These are phyloP conservation scores for Karalla daura DNA, from an alignment of 2,797 vertebrate genomes.

Conservation along the genomic window DNA sequence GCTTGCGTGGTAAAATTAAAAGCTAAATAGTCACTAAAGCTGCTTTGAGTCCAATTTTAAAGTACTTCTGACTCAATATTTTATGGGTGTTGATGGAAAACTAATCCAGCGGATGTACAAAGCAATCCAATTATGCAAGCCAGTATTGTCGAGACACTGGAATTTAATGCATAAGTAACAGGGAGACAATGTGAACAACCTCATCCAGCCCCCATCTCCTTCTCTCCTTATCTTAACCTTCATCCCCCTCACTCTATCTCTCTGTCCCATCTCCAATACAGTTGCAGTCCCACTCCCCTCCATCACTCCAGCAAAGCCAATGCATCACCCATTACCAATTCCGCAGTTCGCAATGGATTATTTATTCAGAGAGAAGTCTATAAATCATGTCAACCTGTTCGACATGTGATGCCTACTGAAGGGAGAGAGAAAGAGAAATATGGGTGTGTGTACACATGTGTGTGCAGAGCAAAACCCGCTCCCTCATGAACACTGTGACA, in stretches of 20 bases:
- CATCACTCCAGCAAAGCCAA: slow-evolving; percentile 39
- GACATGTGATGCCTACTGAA: slow-evolving; percentile 33
- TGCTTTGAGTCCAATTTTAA: not conserved
- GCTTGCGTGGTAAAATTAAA: not conserved
- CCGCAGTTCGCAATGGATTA: slow-evolving; percentile 51
- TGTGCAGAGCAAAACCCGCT: slow-evolving; percentile 7
- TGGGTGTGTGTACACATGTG: slow-evolving; percentile 2
- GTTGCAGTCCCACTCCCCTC: slow-evolving; percentile 27
- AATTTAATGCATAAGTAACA: slow-evolving; percentile 19
- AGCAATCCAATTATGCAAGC: slow-evolving; percentile 1
- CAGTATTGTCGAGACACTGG: not conserved
- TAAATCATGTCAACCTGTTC: slow-evolving; percentile 68
- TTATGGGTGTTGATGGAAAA: slow-evolving; percentile 5
- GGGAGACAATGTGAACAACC: slow-evolving; percentile 10
- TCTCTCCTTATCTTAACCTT: slow-evolving; percentile 38
- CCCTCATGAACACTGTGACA: slow-evolving; percentile 29
- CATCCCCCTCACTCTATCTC: slow-evolving; percentile 12
- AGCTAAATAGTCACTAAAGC: not conserved
- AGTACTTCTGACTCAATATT: not conserved
- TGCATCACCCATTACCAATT: slow-evolving; percentile 51
- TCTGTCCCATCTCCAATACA: slow-evolving; percentile 23
- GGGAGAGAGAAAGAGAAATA: slow-evolving; percentile 17
- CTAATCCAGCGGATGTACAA: not conserved
- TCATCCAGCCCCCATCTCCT: not conserved
- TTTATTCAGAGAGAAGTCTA: slow-evolving; percentile 69